Percentiles rank a stretch among this genome's conserved stretches.
These are phyloP conservation scores for Argopecten irradians DNA, from an alignment of 1,140 invertebrate species.

Conservation along the genomic window DNA sequence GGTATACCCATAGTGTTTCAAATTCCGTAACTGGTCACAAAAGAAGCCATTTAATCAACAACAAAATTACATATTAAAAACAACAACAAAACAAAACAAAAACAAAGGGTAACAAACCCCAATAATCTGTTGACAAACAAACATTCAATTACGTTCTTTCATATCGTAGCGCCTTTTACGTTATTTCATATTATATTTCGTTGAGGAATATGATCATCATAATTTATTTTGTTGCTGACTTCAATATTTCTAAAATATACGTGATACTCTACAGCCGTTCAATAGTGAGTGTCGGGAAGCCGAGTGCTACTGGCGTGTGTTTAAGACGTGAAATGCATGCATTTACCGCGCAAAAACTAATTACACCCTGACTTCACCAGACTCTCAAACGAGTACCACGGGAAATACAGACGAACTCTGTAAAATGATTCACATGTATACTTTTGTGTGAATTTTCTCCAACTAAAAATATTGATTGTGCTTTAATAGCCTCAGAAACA, in stretches of 20 bases:
- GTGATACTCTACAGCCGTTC: background rate
- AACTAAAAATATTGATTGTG: background rate
- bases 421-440: background rate
- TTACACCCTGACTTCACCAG: background rate
- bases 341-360: background rate
- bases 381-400: background rate
- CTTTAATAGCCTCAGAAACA: background rate
- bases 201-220: no score
- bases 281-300: background rate
- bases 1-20: no score
- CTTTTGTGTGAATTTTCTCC: background rate
- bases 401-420: background rate
- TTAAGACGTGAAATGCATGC: background rate
- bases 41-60: no score
- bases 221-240: no score
- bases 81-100: no score
- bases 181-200: no score
- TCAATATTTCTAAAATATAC: background rate
- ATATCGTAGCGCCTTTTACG: no score
- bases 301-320: background rate
- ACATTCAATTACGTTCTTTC: no score
- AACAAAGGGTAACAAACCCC: no score
- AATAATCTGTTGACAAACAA: no score
- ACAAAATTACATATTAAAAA: no score
- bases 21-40: no score